These are phyloP conservation scores for Perdita meconis DNA, from an alignment of 2,888 invertebrate genomes.

Conservation along the genomic window DNA sequence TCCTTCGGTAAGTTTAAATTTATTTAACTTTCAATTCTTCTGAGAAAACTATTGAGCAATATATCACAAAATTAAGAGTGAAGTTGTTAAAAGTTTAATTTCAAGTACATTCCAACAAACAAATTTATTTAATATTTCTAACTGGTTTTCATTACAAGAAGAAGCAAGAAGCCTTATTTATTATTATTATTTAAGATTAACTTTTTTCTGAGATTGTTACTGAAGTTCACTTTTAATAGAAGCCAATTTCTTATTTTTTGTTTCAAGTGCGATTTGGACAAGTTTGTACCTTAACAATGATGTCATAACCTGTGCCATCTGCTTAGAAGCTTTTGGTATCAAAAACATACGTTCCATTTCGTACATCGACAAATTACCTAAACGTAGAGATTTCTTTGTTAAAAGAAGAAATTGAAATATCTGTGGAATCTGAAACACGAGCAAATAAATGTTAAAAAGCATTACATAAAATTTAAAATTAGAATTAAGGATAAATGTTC, in stretches of 20 bases:
- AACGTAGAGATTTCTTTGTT: constrained; percentile 84
- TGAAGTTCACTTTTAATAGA: too few species aligned
- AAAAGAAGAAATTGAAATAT: constrained; percentile 86
- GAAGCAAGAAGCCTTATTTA: too few species aligned
- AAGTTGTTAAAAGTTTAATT: too few species aligned
- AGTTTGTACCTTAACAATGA: constrained; percentile 84
- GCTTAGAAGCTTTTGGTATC: constrained; percentile 85
- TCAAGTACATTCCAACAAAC: too few species aligned
- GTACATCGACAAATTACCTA: constrained; percentile 86
- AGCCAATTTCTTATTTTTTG: background rate
- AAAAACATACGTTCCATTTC: constrained; percentile 86
- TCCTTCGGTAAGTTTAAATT: too few species aligned
- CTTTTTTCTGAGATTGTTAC: too few species aligned
- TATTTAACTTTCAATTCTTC: too few species aligned
- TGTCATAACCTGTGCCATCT: constrained; percentile 86
- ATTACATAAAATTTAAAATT: background rate
- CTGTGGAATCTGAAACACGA: constrained; percentile 85
- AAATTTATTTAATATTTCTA: too few species aligned
- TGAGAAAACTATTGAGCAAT: too few species aligned
- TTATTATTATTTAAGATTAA: too few species aligned
- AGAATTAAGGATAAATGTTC: constrained; percentile 3
- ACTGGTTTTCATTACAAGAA: too few species aligned
- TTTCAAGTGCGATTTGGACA: background rate
- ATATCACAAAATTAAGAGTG: too few species aligned
- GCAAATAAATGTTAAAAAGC: background rate